A percentile compares a stretch with the other conserved stretches of the same genome.
Evolutionary conservation across 2,797 vertebrate genomes (phyloP).

Genomic region (Clarias pachynema): DNA sequence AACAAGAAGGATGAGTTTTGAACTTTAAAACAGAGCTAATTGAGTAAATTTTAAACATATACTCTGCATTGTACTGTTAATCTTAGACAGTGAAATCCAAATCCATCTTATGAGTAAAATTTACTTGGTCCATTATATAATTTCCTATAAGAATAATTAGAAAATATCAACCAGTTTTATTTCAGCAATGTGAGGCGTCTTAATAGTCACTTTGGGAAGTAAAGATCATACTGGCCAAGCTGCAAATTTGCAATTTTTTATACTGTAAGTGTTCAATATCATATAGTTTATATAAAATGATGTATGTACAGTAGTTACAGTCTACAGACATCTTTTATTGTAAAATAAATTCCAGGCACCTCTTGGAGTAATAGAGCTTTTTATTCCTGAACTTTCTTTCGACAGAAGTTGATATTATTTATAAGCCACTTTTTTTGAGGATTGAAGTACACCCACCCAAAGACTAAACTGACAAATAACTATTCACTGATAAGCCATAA

Average conservation of each 20-base stretch:
- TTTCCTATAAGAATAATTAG: not conserved
- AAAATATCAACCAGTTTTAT: not conserved
- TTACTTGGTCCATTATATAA: not conserved
- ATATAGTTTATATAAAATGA: not conserved
- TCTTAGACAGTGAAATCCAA: not conserved
- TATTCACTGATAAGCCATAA: too few relatives aligned
- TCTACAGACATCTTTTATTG: not conserved
- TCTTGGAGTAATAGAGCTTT: not conserved
- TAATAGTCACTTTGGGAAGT: not conserved
- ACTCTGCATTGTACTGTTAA: not conserved
- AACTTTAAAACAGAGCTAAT: not conserved
- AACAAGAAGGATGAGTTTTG: not conserved
- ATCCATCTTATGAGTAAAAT: not conserved
- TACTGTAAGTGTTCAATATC: not conserved
- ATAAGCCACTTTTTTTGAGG: not conserved
- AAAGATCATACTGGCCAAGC: constrained; percentile 2
- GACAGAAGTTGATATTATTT: not conserved
- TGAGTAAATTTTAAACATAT: not conserved
- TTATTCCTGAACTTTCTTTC: not conserved
- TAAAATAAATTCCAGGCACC: not conserved
- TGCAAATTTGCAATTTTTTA: not conserved
- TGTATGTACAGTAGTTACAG: not conserved
- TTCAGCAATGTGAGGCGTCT: not conserved
- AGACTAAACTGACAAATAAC: not conserved
- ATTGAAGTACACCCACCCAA: not conserved